phyloP scores from a whole-genome alignment of 2,888 invertebrate species.

The Cryptus armator region DNA sequence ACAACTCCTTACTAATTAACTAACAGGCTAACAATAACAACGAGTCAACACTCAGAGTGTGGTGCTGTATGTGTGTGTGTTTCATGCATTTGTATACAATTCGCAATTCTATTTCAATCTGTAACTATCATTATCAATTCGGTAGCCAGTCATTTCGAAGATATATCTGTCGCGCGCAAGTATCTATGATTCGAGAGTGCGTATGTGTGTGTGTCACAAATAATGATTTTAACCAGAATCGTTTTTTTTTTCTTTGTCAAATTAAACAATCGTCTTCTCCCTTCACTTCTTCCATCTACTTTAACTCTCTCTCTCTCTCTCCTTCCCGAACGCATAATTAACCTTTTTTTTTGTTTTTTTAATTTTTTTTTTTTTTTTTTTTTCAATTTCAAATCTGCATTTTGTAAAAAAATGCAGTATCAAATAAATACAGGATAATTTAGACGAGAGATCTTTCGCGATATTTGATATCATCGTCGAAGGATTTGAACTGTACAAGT shows the following conservation, averaged over 20 bases:
- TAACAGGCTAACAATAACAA: slow-evolving; percentile 86
- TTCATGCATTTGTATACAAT: slow-evolving; percentile 59
- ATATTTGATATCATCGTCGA: slow-evolving; percentile 66
- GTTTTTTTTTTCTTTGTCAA: slow-evolving; percentile 19
- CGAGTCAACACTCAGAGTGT: slow-evolving; percentile 84
- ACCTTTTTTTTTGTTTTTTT: slow-evolving; percentile 48
- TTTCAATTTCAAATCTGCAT: slow-evolving; percentile 59
- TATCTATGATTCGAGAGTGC: slow-evolving; percentile 56
- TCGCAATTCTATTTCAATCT: slow-evolving; percentile 76
- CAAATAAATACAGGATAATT: slow-evolving; percentile 81
- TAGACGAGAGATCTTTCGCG: slow-evolving; percentile 76
- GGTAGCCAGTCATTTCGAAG: slow-evolving; percentile 67
- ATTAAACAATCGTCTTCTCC: slow-evolving; percentile 62
- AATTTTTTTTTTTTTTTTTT: slow-evolving; percentile 59
- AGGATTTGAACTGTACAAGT: slow-evolving; percentile 79
- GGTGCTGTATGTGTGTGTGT: slow-evolving; percentile 72
- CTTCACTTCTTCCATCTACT: slow-evolving; percentile 48
- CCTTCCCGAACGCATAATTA: slow-evolving; percentile 46
- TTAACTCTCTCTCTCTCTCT: slow-evolving; percentile 57
- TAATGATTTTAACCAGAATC: slow-evolving; percentile 41
- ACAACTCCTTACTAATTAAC: slow-evolving; percentile 85
- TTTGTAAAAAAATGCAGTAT: slow-evolving; percentile 74
- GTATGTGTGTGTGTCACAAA: slow-evolving; percentile 53
- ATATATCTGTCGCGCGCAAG: slow-evolving; percentile 58
- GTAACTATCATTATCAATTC: slow-evolving; percentile 82